These are phyloP conservation scores for Champsocephalus gunnari DNA, from an alignment of 2,797 vertebrate species.

Conservation along the genomic window DNA sequence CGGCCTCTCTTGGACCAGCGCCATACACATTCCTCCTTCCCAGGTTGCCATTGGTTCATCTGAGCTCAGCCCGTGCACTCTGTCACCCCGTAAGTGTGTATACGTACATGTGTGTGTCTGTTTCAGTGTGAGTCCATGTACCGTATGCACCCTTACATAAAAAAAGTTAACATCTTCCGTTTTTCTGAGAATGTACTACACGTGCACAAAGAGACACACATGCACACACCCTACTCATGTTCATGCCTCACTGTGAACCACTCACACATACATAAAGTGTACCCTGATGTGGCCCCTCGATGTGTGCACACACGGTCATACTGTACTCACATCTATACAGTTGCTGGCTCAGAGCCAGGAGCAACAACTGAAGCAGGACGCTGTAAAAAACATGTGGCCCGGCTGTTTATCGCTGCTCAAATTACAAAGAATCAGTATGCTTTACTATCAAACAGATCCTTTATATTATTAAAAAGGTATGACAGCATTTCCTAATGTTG, in stretches of 20 bases:
- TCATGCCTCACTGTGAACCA: conserved; percentile 56
- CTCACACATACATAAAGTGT: conserved; percentile 60
- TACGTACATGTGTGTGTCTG: conserved; percentile 49
- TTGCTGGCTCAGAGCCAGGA: conserved; percentile 61
- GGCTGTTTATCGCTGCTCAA: conserved; percentile 50
- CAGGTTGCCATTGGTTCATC: conserved; percentile 87
- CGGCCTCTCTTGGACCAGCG: conserved; percentile 81
- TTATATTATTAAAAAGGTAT: conserved; percentile 9
- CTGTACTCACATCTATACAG: conserved; percentile 65
- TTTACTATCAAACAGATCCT: conserved; percentile 7
- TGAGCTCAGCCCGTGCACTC: conserved; percentile 87
- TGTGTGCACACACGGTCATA: conserved; percentile 49
- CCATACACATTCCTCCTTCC: conserved; percentile 87
- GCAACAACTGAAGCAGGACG: conserved; percentile 68
- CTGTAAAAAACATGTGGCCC: conserved; percentile 59
- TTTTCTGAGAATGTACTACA: conserved; percentile 66
- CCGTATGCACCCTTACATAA: conserved; percentile 46
- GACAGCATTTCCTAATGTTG: neutral
- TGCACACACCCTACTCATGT: conserved; percentile 40
- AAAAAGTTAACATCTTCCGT: conserved; percentile 49
- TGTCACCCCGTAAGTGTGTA: conserved; percentile 81
- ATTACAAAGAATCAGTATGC: conserved; percentile 38
- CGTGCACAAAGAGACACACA: conserved; percentile 15
- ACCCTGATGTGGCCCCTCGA: conserved; percentile 72
- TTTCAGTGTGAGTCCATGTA: conserved; percentile 60